Percentiles rank a stretch among this genome's conserved stretches.
These are phyloP conservation scores for Neuroscelio doddi DNA, from an alignment of 2,888 invertebrate genomes.

Conservation along the genomic window DNA sequence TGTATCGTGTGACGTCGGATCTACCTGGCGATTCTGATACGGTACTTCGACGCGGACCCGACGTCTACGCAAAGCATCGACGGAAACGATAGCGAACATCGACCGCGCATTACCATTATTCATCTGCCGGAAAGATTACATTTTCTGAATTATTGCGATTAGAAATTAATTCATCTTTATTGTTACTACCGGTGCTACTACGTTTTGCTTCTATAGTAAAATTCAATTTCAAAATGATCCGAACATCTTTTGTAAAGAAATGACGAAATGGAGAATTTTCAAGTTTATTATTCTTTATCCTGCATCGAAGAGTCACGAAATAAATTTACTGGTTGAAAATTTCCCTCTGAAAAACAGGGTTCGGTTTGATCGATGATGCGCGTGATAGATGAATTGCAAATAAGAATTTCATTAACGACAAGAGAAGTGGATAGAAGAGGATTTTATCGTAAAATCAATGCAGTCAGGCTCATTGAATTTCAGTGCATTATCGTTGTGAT, in stretches of 20 bases:
- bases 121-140: slow-evolving; percentile 42
- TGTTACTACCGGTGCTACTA: slow-evolving; percentile 12
- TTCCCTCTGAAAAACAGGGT: slow-evolving; percentile 3
- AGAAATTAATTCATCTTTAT: slow-evolving; percentile 10
- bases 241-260: not conserved
- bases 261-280: not conserved
- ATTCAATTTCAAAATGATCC: not conserved
- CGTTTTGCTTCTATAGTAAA: no score
- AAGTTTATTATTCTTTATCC: not conserved
- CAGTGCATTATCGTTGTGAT: slow-evolving; percentile 29
- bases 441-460: slow-evolving; percentile 30
- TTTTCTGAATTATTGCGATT: slow-evolving; percentile 40
- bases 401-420: slow-evolving; percentile 43
- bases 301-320: slow-evolving; percentile 15
- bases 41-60: slow-evolving; percentile 42
- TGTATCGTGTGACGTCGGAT: slow-evolving; percentile 46
- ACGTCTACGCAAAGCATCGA: slow-evolving; percentile 29
- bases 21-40: slow-evolving; percentile 47
- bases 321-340: slow-evolving; percentile 26
- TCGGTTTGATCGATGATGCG: slow-evolving; percentile 34
- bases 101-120: slow-evolving; percentile 45
- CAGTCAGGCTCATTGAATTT: slow-evolving; percentile 33
- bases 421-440: slow-evolving; percentile 4
- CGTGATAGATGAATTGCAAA: slow-evolving; percentile 44
- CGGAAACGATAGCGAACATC: slow-evolving; percentile 45